Percentiles rank a stretch among this genome's conserved stretches.
Conservation (phyloP, 2,797 vertebrate species). For the Carduelis carduelis region DNA sequence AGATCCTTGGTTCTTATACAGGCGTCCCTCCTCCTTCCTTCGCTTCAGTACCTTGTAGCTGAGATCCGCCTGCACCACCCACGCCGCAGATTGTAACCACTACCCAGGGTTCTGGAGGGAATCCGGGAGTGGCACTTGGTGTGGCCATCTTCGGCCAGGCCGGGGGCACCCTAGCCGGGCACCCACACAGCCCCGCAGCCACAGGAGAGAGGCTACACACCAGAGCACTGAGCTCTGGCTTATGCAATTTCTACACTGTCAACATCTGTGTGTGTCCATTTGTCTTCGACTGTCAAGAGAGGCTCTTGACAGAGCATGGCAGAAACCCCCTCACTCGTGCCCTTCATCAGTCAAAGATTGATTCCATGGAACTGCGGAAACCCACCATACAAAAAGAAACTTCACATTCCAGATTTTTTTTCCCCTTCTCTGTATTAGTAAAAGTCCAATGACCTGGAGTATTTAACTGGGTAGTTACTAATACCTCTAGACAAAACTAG, state of each 20-base stretch:
- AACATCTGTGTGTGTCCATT: not conserved
- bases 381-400: not conserved
- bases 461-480: not conserved
- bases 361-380: not conserved
- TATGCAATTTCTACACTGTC: not conserved
- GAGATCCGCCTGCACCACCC: too few relatives aligned
- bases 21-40: too few relatives aligned
- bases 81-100: too few relatives aligned
- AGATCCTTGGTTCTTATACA: too few relatives aligned
- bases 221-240: not conserved
- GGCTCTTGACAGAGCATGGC: fast-evolving
- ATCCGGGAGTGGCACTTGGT: too few relatives aligned
- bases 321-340: fast-evolving
- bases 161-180: too few relatives aligned
- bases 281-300: not conserved
- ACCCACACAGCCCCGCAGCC: too few relatives aligned
- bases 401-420: not conserved
- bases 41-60: too few relatives aligned
- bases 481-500: not conserved
- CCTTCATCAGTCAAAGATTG: fast-evolving
- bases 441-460: not conserved
- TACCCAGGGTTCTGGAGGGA: too few relatives aligned
- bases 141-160: too few relatives aligned
- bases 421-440: not conserved
- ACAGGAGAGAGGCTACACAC: too few relatives aligned